Base-by-base conservation (phyloP, 1,140 invertebrate genomes). In the Drosophila asahinai region DNA sequence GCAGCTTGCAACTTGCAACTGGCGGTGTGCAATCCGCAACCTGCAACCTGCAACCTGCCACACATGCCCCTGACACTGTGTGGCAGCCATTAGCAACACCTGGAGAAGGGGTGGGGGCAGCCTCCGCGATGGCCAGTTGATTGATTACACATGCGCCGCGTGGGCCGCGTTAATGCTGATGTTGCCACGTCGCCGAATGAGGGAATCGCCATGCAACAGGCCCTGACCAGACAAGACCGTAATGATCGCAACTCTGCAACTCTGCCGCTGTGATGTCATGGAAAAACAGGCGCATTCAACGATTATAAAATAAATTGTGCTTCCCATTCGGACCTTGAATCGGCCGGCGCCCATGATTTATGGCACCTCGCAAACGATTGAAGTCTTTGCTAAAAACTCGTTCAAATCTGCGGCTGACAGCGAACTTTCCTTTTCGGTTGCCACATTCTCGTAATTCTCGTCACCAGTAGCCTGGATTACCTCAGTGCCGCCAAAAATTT, bases 101-200 rank as follows among this genome's bases (percentile, higher is more conserved):
- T 80, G 64, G 51, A 51, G 61, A 60, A 60, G 30, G 63, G 27
- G 57, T 25, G 19, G 51, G 9, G n/a, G 25, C 15, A 72, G 78
- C 78, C 81, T 75, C 71, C 14, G 25, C 55, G 60, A 51, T 72
- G 81, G 71, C 51, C 84, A 79, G 77, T 86, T 90, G 86, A 90
- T 90, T 90, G 86, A 90, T 90, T 90, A 86, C 86, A 82, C 64
- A 90, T 77, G 57, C 76, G 74, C 62, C 73, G 86, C 78, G 84
- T 89, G 81, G 84, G 84, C 62, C 54, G 82, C 70, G 68, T 64
- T 84, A 71, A 65, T 74, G 78, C 51, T 75, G 67, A 73, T 83
- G 74, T 77, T 87, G 84, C 80, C 72, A 78, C 76, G 63, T 71
- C 71, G 72, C 62, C 80, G 72, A 70, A 64, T 77, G 76, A 62